Base-by-base conservation (phyloP, 2,797 vertebrate species). In the Lithobates sylvaticus region DNA sequence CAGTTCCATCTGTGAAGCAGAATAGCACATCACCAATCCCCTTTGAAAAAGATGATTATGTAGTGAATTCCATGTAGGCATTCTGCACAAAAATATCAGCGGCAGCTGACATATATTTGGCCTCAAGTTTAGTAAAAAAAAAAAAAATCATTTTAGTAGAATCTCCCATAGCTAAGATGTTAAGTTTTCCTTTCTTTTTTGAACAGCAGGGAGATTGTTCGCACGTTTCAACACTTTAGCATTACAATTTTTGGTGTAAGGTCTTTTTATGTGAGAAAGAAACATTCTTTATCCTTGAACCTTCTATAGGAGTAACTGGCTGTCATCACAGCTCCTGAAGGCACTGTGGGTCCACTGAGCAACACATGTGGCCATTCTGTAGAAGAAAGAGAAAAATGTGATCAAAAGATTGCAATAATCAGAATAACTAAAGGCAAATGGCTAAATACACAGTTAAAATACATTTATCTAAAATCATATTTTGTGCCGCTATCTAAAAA, bases 311-410 rank as follows among this genome's bases (percentile, higher is more conserved):
- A 92, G 79, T 78, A n/a, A 85, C 80, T 76, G 86, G 88, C 91
- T 91, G 89, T 91, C 92, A 89, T 95, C 92, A 94, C 92, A 94
- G 91, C 87, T 95, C 96, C 97, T 99, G 98, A 96, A 99, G 98
- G 96, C 98, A 99, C 96, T 97, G 96, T 94, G 98, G 98, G 92
- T 99, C 98, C 95, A 99, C 97, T 95, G 97, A 99, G 94, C 98
- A 99, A 95, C 97, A 99, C 93, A 97, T 92, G 89, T 99, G 97
- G 94, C 97, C 97, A 16, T 99, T 99, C 98, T 99, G 89, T 8
- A 91, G 88, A 74, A 39, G 61, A 89, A 39, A 88, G 2, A 36
- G 87, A 84, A 86, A 85, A 3, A 54, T 47, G 47, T 54, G 42
- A 65, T 12, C 9, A 67, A 54, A 54, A 54, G 15, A 3, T 0